Evolutionary conservation across 2,113 vertebrate species (phyloP).

Genomic region (Cryptomyrus ogoouensis): DNA sequence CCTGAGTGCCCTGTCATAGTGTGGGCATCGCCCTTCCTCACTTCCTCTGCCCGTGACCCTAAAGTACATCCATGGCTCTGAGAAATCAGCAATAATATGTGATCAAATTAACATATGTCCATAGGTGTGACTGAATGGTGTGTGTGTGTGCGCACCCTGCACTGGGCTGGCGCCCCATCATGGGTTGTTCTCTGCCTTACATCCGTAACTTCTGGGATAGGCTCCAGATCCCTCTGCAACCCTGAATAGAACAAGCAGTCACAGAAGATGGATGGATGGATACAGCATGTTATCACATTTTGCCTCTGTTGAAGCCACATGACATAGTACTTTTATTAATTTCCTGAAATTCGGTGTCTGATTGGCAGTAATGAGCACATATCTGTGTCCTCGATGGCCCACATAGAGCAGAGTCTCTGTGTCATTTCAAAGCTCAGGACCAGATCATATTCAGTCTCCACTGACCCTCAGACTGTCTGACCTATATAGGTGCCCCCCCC

Average conservation of each 20-base stretch:
- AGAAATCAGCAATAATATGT: not conserved
- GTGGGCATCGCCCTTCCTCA: not conserved
- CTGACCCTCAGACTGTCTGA: not conserved
- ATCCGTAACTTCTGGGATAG: no score
- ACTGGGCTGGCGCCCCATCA: no score
- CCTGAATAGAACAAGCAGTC: no score
- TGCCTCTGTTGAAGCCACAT: not conserved
- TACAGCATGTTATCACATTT: not conserved
- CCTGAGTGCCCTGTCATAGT: no score
- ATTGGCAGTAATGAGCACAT: not conserved
- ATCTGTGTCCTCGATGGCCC: not conserved
- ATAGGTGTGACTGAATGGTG: no score
- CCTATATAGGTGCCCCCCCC: not conserved
- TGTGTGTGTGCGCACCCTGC: no score
- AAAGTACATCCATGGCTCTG: not conserved
- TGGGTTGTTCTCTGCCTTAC: no score
- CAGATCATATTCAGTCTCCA: not conserved
- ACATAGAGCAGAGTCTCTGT: not conserved
- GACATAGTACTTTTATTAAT: not conserved
- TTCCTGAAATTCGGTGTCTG: not conserved
- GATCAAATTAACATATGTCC: not conserved
- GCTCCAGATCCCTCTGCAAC: no score
- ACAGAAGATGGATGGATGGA: no score
- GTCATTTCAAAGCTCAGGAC: not conserved
- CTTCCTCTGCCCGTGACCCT: not conserved